Conservation (phyloP, 2,888 invertebrate genomes). For the Drosophila anceps region DNA sequence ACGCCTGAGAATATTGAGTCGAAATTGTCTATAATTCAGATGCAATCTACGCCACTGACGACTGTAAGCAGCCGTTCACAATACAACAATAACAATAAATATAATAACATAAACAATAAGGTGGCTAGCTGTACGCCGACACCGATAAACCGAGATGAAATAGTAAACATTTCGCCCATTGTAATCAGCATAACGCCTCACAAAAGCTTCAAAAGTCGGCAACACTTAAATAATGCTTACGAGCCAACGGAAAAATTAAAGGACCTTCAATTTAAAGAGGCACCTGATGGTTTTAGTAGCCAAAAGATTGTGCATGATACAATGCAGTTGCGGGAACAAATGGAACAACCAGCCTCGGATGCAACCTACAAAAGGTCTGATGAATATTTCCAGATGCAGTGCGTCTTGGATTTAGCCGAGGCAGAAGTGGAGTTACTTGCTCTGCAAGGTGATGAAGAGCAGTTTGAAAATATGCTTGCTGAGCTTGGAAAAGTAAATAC, state of each 20-base stretch:
- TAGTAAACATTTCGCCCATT: constrained; percentile 83
- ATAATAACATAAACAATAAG: constrained; percentile 48
- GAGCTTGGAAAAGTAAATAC: constrained; percentile 78
- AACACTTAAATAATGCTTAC: constrained; percentile 71
- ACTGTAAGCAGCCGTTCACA: constrained; percentile 27
- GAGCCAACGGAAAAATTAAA: constrained; percentile 49
- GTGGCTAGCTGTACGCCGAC: constrained; percentile 73
- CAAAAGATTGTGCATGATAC: constrained; percentile 55
- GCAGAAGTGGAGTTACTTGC: constrained; percentile 81
- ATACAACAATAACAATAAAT: constrained; percentile 33
- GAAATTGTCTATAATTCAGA: constrained; percentile 54
- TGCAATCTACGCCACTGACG: constrained; percentile 83
- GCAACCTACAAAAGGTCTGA: constrained; percentile 72
- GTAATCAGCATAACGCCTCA: constrained; percentile 52
- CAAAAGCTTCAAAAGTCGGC: constrained; percentile 17
- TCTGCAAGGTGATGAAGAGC: constrained; percentile 82
- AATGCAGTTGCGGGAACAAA: constrained; percentile 78
- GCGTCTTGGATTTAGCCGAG: constrained; percentile 77
- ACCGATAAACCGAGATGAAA: constrained; percentile 65
- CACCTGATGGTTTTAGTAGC: constrained; percentile 41
- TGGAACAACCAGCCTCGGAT: constrained; percentile 76
- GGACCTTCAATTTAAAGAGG: constrained; percentile 8
- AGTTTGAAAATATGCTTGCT: constrained; percentile 84
- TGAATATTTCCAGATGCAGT: constrained; percentile 76
- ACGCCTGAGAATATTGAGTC: constrained; percentile 79